These are phyloP conservation scores for Drosophila melanica DNA, from an alignment of 1,140 invertebrate species.

Conservation along the genomic window DNA sequence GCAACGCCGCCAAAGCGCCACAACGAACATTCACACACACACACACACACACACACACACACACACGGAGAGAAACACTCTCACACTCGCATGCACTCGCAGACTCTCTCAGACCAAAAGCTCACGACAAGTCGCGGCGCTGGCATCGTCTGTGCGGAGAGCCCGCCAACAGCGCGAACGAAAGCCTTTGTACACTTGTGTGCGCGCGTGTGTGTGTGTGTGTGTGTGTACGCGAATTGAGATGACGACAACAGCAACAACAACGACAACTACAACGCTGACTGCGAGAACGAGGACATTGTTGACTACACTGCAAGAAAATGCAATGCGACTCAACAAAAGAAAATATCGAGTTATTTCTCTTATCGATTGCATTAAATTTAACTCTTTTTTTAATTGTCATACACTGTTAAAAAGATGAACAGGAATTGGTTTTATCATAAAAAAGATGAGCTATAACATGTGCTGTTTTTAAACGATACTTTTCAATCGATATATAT, in stretches of 20 bases:
- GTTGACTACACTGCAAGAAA: conserved; percentile 45
- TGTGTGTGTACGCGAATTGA: conserved; percentile 66
- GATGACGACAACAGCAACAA: conserved; percentile 68
- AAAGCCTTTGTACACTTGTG: conserved; percentile 18
- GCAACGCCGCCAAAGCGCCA: conserved; percentile 50
- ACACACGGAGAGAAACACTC: conserved; percentile 23
- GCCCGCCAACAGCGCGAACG: conserved; percentile 35
- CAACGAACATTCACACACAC: conserved; percentile 12
- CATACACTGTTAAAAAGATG: too few species aligned
- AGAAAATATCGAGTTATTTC: too few species aligned
- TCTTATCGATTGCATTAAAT: too few species aligned
- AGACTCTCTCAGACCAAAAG: conserved; percentile 42
- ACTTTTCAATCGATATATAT: too few species aligned
- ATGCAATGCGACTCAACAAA: too few species aligned
- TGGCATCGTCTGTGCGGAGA: conserved; percentile 46
- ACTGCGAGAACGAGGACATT: conserved; percentile 46
- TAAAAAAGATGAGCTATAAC: too few species aligned
- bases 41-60: conserved; percentile 12
- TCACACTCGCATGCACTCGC: conserved; percentile 21
- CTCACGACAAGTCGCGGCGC: conserved; percentile 60
- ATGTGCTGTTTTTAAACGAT: too few species aligned
- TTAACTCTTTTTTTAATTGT: too few species aligned
- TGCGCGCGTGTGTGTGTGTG: conserved; percentile 29
- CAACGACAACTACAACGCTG: conserved; percentile 15
- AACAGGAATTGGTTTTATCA: too few species aligned